A percentile compares a stretch with the other conserved stretches of the same genome.
These are phyloP conservation scores for Grapholita molesta DNA, from an alignment of 1,140 invertebrate species.

Conservation along the genomic window DNA sequence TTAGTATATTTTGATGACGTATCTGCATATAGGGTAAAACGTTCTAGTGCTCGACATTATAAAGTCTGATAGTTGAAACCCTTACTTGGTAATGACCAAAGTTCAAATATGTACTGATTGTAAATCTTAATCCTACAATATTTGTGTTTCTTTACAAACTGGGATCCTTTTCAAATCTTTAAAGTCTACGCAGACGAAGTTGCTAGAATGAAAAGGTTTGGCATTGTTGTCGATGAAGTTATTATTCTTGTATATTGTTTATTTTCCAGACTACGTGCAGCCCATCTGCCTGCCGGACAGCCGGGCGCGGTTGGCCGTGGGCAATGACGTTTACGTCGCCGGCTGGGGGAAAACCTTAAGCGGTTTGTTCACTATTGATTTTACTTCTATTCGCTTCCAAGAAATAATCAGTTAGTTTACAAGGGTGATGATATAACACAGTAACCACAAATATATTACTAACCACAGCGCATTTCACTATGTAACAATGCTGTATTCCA, in stretches of 20 bases:
- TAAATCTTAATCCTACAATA: too few relatives aligned
- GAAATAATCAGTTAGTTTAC: slow-evolving; percentile 9
- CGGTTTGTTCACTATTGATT: slow-evolving; percentile 51
- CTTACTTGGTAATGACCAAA: too few relatives aligned
- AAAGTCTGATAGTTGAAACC: too few relatives aligned
- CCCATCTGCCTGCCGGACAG: slow-evolving; percentile 79
- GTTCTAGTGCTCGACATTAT: too few relatives aligned
- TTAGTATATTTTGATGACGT: too few relatives aligned
- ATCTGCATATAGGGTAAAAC: too few relatives aligned
- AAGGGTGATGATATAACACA: neutral
- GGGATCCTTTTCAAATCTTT: too few relatives aligned
- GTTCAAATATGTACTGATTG: too few relatives aligned
- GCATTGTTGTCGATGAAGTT: too few relatives aligned
- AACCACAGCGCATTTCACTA: neutral
- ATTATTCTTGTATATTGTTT: slow-evolving; percentile 9
- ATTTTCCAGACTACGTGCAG: slow-evolving; percentile 70
- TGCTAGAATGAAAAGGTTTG: too few relatives aligned
- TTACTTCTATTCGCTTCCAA: slow-evolving; percentile 8
- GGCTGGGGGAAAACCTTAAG: slow-evolving; percentile 77
- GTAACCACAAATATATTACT: neutral
- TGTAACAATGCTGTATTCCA: neutral
- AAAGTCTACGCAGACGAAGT: too few relatives aligned
- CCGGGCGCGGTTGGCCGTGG: slow-evolving; percentile 36
- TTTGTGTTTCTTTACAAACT: too few relatives aligned
- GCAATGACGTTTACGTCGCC: slow-evolving; percentile 56